These are phyloP conservation scores for Hypomecis atomaria DNA, from an alignment of 2,888 invertebrate genomes.

Conservation along the genomic window DNA sequence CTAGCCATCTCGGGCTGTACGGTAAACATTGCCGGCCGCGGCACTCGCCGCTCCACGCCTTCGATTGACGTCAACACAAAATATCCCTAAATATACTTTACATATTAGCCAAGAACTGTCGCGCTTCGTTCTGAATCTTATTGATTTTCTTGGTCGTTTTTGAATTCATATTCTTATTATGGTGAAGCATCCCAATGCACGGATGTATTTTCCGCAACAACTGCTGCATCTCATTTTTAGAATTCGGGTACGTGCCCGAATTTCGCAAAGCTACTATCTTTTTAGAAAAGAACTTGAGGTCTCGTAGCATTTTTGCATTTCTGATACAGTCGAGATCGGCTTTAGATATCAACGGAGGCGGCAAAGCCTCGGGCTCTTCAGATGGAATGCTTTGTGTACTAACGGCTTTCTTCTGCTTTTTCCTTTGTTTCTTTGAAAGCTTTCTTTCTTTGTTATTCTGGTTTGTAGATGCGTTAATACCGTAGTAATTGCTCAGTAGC, in stretches of 20 bases:
- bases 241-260: slow-evolving; percentile 43
- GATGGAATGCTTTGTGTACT: slow-evolving; percentile 46
- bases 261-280: slow-evolving; percentile 50
- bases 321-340: background rate
- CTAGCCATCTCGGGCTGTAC: slow-evolving; percentile 48
- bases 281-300: slow-evolving; percentile 56
- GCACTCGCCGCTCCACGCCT: slow-evolving; percentile 45
- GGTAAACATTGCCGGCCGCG: slow-evolving; percentile 50
- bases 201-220: slow-evolving; percentile 15
- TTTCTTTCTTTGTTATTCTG: slow-evolving; percentile 7
- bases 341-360: background rate
- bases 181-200: slow-evolving; percentile 39
- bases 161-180: slow-evolving; percentile 52
- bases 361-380: slow-evolving; percentile 25
- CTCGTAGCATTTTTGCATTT: slow-evolving; percentile 43
- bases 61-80: slow-evolving; percentile 54
- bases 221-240: background rate
- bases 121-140: slow-evolving; percentile 63
- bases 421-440: slow-evolving; percentile 50
- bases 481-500: slow-evolving; percentile 63
- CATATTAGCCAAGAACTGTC: slow-evolving; percentile 67
- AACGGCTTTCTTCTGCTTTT: slow-evolving; percentile 46
- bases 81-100: slow-evolving; percentile 58
- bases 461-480: slow-evolving; percentile 35
- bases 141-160: slow-evolving; percentile 64